Percentiles rank a stretch among this genome's conserved stretches.
phyloP scores from a whole-genome alignment of 2,888 invertebrate genomes.

The Mellilla xanthometata region DNA sequence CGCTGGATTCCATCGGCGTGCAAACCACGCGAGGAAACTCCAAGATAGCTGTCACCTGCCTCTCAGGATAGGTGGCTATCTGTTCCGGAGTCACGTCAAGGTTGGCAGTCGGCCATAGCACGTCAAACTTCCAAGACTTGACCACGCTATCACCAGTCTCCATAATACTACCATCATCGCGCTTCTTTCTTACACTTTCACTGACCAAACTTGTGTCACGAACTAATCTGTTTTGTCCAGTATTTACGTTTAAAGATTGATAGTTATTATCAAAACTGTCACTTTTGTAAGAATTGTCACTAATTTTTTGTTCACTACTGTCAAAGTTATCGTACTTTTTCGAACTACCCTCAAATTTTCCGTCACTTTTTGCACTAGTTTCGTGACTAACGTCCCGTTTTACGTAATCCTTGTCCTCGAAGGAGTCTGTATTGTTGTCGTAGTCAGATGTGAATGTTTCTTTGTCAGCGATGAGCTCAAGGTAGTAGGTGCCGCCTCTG shows the following conservation, averaged over 20 bases:
- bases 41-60: slow-evolving; percentile 87
- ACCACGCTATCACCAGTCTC: slow-evolving; percentile 69
- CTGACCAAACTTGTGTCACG: background rate
- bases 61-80: slow-evolving; percentile 90
- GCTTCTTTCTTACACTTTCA: slow-evolving; percentile 43
- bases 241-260: no score
- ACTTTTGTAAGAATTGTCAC: no score
- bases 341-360: no score
- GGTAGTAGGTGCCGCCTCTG: slow-evolving; percentile 84
- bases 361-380: slow-evolving; percentile 32
- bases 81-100: slow-evolving; percentile 88
- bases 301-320: no score
- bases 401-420: slow-evolving; percentile 26
- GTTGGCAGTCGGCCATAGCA: slow-evolving; percentile 90
- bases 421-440: slow-evolving; percentile 46
- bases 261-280: no score
- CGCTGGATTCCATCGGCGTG: slow-evolving; percentile 81
- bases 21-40: slow-evolving; percentile 90
- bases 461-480: slow-evolving; percentile 66
- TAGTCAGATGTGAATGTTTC: slow-evolving; percentile 54
- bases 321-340: no score
- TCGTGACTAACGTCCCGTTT: slow-evolving; percentile 49
- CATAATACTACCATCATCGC: slow-evolving; percentile 62
- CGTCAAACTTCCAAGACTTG: slow-evolving; percentile 86
- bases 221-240: slow-evolving; percentile 9